Evolutionary conservation across 2,797 vertebrate genomes (phyloP).

Genomic region (Darevskia nairensis): DNA sequence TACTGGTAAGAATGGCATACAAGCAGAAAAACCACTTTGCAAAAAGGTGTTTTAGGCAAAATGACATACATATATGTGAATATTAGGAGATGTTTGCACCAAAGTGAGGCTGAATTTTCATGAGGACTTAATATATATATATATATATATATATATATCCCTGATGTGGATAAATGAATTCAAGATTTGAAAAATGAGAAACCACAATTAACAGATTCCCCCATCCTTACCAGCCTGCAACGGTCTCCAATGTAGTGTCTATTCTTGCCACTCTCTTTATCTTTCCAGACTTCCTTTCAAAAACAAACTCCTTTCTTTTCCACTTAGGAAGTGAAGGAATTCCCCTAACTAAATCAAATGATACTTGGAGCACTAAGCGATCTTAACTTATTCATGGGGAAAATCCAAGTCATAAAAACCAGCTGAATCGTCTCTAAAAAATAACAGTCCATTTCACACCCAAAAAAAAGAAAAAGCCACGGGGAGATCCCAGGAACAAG

Average conservation of each 20-base stretch:
- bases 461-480: too few relatives aligned
- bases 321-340: neutral
- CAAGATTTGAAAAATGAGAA: too few relatives aligned
- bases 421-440: neutral
- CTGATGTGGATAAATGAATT: too few relatives aligned
- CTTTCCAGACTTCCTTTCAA: neutral
- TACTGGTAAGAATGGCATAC: too few relatives aligned
- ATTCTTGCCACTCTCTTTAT: neutral
- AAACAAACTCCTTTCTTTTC: neutral
- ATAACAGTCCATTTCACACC: neutral
- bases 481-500: neutral
- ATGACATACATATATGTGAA: too few relatives aligned
- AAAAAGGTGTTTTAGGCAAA: too few relatives aligned
- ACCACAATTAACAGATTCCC: too few relatives aligned
- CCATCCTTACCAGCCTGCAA: neutral
- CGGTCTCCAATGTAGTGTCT: neutral
- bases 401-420: neutral
- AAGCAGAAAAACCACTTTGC: too few relatives aligned
- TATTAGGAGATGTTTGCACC: too few relatives aligned
- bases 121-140: too few relatives aligned
- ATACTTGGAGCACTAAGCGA: neutral
- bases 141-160: too few relatives aligned
- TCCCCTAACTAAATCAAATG: neutral
- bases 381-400: neutral
- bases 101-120: too few relatives aligned